Percentiles rank a stretch among this genome's conserved stretches.
Evolutionary conservation across 2,797 vertebrate species (phyloP).

Genomic region (Sternarchorhynchus goeldii): DNA sequence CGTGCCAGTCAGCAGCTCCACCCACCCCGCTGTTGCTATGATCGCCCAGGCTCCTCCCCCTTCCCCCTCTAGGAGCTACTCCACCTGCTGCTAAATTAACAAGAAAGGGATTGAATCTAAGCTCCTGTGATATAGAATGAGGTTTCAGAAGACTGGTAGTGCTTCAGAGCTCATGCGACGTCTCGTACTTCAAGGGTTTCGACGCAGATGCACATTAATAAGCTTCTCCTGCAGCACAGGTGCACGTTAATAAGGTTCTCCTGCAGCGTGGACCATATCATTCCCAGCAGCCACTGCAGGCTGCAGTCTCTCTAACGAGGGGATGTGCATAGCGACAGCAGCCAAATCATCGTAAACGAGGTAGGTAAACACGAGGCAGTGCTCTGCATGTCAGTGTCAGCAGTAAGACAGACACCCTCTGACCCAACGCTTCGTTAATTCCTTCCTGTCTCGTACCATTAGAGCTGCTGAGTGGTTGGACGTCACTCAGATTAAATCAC

Average conservation of each 20-base stretch:
- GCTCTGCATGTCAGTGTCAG: not conserved
- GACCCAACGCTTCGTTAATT: conserved; percentile 26
- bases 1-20: not conserved
- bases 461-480: not conserved
- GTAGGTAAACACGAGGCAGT: conserved; percentile 15
- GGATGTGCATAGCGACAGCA: conserved; percentile 13
- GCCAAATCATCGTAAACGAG: conserved; percentile 30
- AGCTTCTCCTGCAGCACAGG: not conserved
- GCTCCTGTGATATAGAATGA: too few relatives aligned
- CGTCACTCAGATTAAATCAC: conserved; percentile 23
- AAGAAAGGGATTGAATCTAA: conserved; percentile 3
- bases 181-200: not conserved
- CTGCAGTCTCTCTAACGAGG: conserved; percentile 17
- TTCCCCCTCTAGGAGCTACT: too few relatives aligned
- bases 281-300: not conserved
- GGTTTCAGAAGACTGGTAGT: too few relatives aligned
- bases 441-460: not conserved
- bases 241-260: conserved; percentile 2
- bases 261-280: not conserved
- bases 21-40: too few relatives aligned
- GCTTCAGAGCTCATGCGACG: too few relatives aligned
- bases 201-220: conserved; percentile 8
- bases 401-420: not conserved
- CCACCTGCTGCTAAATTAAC: too few relatives aligned
- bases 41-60: too few relatives aligned